These are phyloP conservation scores for Xenentodon cancila DNA, from an alignment of 2,797 vertebrate genomes.

Conservation along the genomic window DNA sequence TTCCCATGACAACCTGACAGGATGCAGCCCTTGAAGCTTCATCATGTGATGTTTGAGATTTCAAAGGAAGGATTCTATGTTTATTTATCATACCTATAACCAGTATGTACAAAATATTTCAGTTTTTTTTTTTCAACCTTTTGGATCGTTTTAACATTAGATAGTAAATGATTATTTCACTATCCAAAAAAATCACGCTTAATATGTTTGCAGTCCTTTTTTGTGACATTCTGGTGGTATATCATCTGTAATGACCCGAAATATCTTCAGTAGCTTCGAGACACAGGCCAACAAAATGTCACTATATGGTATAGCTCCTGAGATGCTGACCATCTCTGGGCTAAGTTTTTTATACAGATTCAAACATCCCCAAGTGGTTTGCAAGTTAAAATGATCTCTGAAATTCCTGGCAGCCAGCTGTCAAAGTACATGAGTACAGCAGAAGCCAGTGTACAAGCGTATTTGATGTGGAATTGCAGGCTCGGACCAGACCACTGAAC, in stretches of 20 bases:
- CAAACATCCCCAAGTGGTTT: conserved; percentile 63
- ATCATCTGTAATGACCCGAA: background rate
- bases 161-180: conserved; percentile 2
- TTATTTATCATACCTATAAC: conserved; percentile 29
- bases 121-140: conserved; percentile 9
- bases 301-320: conserved; percentile 42
- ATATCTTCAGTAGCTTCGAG: conserved; percentile 9
- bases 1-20: conserved; percentile 91
- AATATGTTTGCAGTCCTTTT: background rate
- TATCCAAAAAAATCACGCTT: background rate
- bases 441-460: conserved; percentile 47
- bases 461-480: conserved; percentile 78
- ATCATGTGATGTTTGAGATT: conserved; percentile 87
- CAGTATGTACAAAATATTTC: background rate
- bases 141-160: conserved; percentile 4
- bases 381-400: conserved; percentile 57
- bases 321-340: conserved; percentile 70
- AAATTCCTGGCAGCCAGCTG: conserved; percentile 69
- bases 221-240: background rate
- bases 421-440: conserved; percentile 60
- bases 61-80: conserved; percentile 76
- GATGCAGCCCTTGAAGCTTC: conserved; percentile 90
- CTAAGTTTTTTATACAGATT: conserved; percentile 50
- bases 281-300: conserved; percentile 53
- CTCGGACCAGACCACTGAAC: conserved; percentile 53